phyloP scores from a whole-genome alignment of 37 sponge, comb jelly and placozoan genomes.

The Haliclona indistincta region DNA sequence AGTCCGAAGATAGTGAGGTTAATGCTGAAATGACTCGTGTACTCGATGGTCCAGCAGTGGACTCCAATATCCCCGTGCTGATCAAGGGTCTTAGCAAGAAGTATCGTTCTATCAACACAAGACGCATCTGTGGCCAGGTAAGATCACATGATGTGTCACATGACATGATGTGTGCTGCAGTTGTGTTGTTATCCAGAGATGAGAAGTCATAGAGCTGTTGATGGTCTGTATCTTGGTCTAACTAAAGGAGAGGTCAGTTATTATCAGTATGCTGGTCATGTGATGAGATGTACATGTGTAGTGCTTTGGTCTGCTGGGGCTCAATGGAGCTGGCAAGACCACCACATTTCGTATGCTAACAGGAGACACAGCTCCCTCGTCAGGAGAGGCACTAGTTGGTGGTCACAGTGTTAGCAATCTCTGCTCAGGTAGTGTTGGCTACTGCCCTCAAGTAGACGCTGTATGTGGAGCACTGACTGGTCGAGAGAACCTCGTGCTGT shows the following conservation, averaged over 20 bases:
- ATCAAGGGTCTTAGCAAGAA: conserved; percentile 53
- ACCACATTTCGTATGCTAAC: conserved; percentile 93
- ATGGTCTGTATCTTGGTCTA: conserved; percentile 61
- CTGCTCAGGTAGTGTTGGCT: neutral
- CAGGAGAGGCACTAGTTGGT: conserved; percentile 59
- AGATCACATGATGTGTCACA: neutral
- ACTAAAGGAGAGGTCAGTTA: conserved; percentile 61
- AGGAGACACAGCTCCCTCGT: conserved; percentile 53
- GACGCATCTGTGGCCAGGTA: neutral
- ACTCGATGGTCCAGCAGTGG: neutral
- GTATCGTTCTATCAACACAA: conserved; percentile 8
- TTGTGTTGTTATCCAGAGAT: neutral
- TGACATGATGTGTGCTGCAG: neutral
- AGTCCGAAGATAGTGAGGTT: conserved; percentile 65
- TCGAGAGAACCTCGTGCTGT: conserved; percentile 81
- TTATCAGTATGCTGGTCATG: neutral
- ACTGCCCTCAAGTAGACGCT: conserved; percentile 61
- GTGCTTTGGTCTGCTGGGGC: conserved; percentile 95
- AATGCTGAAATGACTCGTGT: conserved; percentile 51
- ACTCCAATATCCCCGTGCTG: conserved; percentile 34
- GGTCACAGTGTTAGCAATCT: conserved; percentile 5
- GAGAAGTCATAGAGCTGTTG: too few relatives aligned
- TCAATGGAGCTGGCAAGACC: conserved; percentile 98
- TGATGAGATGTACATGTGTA: too few relatives aligned
- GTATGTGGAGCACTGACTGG: conserved; percentile 84